Percentiles rank a stretch among this genome's conserved stretches.
These are phyloP conservation scores for Empis livida DNA, from an alignment of 2,888 invertebrate species.

Conservation along the genomic window DNA sequence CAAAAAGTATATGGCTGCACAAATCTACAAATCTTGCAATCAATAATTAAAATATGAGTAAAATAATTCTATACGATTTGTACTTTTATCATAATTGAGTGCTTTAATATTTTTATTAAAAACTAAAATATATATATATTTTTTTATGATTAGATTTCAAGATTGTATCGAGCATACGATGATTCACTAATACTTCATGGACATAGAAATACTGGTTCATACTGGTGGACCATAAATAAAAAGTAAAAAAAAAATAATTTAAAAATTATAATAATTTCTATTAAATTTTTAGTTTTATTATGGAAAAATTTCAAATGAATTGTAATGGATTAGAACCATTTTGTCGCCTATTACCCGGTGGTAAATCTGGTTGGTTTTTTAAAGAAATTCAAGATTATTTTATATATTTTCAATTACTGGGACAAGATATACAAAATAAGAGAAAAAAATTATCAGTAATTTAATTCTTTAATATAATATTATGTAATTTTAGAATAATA, in stretches of 20 bases:
- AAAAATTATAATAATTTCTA: neutral
- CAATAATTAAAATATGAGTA: no score
- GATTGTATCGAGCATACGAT: no score
- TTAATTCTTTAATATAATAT: no score
- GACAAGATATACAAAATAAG: constrained; percentile 48
- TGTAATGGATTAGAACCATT: constrained; percentile 51
- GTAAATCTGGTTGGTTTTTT: constrained; percentile 55
- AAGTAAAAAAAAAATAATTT: constrained; percentile 30
- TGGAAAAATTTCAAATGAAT: constrained; percentile 39
- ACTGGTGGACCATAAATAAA: constrained; percentile 45
- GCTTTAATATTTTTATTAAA: no score
- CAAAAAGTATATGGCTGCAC: no score
- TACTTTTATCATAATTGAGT: no score
- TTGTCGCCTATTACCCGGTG: constrained; percentile 57
- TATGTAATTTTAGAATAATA: no score
- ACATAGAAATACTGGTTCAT: constrained; percentile 37
- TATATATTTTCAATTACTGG: constrained; percentile 61
- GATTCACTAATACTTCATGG: constrained; percentile 31
- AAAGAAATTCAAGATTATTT: constrained; percentile 60
- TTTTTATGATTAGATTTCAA: no score
- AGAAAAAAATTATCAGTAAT: neutral
- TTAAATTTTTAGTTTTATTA: constrained; percentile 36
- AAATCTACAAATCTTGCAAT: no score
- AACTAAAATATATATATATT: no score
- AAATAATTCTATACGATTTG: no score